These are phyloP conservation scores for Actenoides lindsayi DNA, from an alignment of 2,113 vertebrate species.

Conservation along the genomic window DNA sequence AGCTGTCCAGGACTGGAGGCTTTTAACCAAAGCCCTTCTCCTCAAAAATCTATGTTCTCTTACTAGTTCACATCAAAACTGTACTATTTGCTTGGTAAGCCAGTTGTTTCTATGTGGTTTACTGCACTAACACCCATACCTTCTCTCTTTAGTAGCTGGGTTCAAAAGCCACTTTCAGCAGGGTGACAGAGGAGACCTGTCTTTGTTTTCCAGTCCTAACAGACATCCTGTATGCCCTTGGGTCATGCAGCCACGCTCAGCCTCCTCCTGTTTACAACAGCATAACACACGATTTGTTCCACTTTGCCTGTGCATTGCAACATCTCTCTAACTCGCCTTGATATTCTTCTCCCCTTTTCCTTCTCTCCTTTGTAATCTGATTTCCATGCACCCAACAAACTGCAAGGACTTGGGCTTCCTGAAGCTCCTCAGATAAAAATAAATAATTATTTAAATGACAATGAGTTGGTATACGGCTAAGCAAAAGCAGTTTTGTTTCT, in stretches of 20 bases:
- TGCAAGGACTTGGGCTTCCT: neutral
- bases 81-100: neutral
- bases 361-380: neutral
- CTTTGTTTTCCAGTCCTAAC: constrained; percentile 15
- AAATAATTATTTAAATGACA: neutral
- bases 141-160: neutral
- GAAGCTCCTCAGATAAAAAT: neutral
- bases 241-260: neutral
- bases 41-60: neutral
- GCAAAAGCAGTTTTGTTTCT: constrained; percentile 56
- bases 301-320: neutral
- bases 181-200: neutral
- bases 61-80: neutral
- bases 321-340: neutral
- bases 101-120: neutral
- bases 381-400: neutral
- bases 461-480: neutral
- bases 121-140: neutral
- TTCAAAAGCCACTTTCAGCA: neutral
- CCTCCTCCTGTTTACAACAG: constrained; percentile 13
- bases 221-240: constrained; percentile 52
- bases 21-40: neutral
- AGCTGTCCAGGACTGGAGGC: neutral
- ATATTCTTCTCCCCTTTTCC: neutral
- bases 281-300: neutral